Evolutionary conservation across 2,888 invertebrate genomes (phyloP).

Genomic region (Vesta saturnalis): DNA sequence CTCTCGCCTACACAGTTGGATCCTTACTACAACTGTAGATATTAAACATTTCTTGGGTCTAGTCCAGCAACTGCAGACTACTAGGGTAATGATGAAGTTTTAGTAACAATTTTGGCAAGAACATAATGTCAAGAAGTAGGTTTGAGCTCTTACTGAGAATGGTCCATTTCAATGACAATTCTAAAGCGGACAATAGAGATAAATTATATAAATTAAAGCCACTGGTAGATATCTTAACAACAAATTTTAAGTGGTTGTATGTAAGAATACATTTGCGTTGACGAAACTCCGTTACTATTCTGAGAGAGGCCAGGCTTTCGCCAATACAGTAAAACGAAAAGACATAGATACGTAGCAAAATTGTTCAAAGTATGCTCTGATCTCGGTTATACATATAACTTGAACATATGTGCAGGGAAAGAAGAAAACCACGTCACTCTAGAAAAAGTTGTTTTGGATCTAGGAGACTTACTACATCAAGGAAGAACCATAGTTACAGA

Average conservation of each 20-base stretch:
- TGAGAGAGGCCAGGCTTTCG: no score
- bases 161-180: slow-evolving; percentile 14
- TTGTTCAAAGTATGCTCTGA: no score
- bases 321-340: no score
- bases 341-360: no score
- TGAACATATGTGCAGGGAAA: no score
- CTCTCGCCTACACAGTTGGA: no score
- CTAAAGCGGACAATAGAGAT: slow-evolving; percentile 6
- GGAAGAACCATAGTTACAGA: slow-evolving; percentile 23
- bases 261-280: slow-evolving; percentile 28
- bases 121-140: slow-evolving; percentile 9
- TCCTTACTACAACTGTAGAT: slow-evolving; percentile 14
- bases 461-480: slow-evolving; percentile 12
- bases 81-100: slow-evolving; percentile 24
- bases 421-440: no score
- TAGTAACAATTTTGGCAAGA: background rate
- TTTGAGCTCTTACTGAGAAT: slow-evolving; percentile 20
- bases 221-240: slow-evolving; percentile 35
- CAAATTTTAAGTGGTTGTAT: slow-evolving; percentile 36
- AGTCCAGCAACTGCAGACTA: slow-evolving; percentile 40
- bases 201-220: slow-evolving; percentile 41
- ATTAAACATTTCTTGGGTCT: slow-evolving; percentile 20
- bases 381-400: no score
- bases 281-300: slow-evolving; percentile 37
- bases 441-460: no score